Evolutionary conservation across 2,113 vertebrate genomes (phyloP).

Genomic region (Lipotes vexillifer): DNA sequence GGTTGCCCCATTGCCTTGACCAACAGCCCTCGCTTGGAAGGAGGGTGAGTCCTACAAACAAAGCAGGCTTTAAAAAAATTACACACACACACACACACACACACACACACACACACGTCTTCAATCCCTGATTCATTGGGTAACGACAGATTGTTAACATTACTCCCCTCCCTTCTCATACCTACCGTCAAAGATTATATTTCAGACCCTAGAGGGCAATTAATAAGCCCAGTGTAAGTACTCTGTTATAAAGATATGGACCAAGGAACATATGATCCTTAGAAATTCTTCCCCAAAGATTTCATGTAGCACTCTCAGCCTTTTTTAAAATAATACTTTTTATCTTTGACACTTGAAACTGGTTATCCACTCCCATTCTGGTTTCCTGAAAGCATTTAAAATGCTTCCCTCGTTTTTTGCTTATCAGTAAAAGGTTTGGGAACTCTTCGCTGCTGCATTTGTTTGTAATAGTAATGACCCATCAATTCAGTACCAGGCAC

Average conservation of each 20-base stretch:
- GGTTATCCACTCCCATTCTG: not conserved
- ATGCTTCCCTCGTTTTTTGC: not conserved
- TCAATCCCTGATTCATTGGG: not conserved
- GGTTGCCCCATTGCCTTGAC: not conserved
- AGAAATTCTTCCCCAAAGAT: not conserved
- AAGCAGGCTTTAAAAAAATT: not conserved
- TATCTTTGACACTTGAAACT: not conserved
- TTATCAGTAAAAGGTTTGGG: not conserved
- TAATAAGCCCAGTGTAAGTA: not conserved
- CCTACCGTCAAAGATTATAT: not conserved
- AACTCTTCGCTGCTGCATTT: constrained; percentile 17
- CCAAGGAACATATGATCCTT: not conserved
- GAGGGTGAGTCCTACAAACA: not conserved
- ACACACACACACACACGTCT: not conserved
- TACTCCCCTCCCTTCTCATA: not conserved
- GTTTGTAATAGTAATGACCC: not conserved
- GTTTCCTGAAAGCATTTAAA: not conserved
- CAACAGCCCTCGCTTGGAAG: not conserved
- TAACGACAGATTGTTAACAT: not conserved
- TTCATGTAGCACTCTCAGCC: not conserved
- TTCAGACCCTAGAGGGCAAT: not conserved
- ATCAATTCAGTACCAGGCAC: not conserved
- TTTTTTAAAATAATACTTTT: not conserved
- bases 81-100: rapidly evolving
- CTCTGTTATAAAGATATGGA: not conserved